These are phyloP conservation scores for Cassiopea xamachana DNA, from an alignment of 30 jellyfish, hydroid and myxozoan genomes.

Conservation along the genomic window DNA sequence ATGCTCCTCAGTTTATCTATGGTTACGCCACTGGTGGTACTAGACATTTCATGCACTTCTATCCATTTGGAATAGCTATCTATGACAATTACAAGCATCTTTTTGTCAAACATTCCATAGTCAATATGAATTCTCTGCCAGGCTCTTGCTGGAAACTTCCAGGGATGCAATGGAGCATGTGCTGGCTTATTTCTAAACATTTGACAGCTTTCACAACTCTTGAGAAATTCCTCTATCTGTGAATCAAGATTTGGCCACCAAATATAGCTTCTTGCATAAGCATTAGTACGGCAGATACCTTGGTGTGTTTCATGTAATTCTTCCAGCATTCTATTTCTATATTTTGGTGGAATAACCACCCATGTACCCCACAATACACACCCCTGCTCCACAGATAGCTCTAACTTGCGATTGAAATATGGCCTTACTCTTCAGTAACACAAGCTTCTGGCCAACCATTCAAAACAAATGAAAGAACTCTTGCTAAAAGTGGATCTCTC, in stretches of 20 bases:
- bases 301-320: conserved; percentile 48
- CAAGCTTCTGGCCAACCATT: conserved; percentile 36
- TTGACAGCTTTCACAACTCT: conserved; percentile 42
- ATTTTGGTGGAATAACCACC: conserved; percentile 54
- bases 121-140: conserved; percentile 52
- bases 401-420: conserved; percentile 37
- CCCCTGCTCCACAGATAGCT: conserved; percentile 20
- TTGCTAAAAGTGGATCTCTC: conserved; percentile 32
- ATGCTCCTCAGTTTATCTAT: conserved; percentile 43
- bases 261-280: conserved; percentile 50
- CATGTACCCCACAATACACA: conserved; percentile 53
- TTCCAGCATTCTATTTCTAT: conserved; percentile 29
- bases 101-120: conserved; percentile 29
- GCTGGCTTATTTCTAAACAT: conserved; percentile 23
- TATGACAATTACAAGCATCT: background rate
- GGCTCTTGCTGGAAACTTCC: conserved; percentile 26
- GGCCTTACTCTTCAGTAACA: conserved; percentile 53
- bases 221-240: conserved; percentile 22
- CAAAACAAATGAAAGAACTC: conserved; percentile 48
- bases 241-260: conserved; percentile 5
- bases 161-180: conserved; percentile 29
- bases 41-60: conserved; percentile 41
- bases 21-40: conserved; percentile 66
- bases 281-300: conserved; percentile 48
- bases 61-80: conserved; percentile 54